These are phyloP conservation scores for Ameiurus melas DNA, from an alignment of 2,113 vertebrate genomes.

Conservation along the genomic window DNA sequence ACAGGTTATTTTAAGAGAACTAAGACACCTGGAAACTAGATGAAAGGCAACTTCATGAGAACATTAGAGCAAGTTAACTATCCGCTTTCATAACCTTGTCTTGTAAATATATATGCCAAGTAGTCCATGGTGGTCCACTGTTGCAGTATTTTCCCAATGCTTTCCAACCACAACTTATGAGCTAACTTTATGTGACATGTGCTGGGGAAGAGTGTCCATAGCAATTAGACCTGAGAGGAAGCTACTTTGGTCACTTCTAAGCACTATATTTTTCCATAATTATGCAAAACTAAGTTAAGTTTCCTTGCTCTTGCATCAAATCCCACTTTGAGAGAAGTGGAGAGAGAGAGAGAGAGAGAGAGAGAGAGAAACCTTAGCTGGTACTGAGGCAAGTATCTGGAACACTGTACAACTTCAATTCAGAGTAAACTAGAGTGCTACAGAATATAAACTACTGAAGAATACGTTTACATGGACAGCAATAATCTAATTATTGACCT, in stretches of 20 bases:
- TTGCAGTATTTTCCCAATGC: constrained; percentile 9
- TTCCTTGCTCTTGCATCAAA: constrained; percentile 3
- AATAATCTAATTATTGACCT: too few species aligned
- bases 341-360: background rate
- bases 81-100: background rate
- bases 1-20: constrained; percentile 25
- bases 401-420: background rate
- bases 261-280: constrained; percentile 16
- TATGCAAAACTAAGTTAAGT: background rate
- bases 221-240: constrained; percentile 10
- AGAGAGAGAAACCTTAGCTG: background rate
- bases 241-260: constrained; percentile 9
- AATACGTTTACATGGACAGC: too few species aligned
- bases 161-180: constrained; percentile 38
- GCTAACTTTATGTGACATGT: constrained; percentile 29
- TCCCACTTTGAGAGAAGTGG: background rate
- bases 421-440: background rate
- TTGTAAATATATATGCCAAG: constrained; percentile 19
- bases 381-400: background rate
- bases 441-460: background rate
- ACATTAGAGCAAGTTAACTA: background rate
- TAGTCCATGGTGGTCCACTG: constrained; percentile 34
- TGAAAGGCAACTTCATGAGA: background rate
- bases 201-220: background rate
- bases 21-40: constrained; percentile 24